Evolutionary conservation across 1,140 invertebrate genomes (phyloP).

Genomic region (Achroia grisella): DNA sequence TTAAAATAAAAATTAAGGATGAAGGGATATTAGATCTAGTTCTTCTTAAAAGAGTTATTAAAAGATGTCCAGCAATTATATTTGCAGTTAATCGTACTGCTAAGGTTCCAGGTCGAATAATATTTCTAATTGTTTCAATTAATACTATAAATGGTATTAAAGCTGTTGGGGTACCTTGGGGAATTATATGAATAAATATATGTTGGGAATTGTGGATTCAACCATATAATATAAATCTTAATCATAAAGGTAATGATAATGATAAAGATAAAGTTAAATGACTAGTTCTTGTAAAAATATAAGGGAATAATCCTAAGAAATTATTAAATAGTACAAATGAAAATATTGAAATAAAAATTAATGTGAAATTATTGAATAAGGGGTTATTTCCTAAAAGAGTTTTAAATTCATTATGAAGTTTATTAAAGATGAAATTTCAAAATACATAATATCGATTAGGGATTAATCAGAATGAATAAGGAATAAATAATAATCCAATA

Average conservation of each 20-base stretch:
- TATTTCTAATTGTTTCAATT: conserved; percentile 76
- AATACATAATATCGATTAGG: conserved; percentile 62
- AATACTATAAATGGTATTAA: conserved; percentile 75
- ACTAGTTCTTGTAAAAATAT: conserved; percentile 78
- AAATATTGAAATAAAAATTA: conserved; percentile 74
- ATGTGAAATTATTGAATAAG: conserved; percentile 53
- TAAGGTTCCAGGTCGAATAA: conserved; percentile 78
- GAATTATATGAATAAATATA: conserved; percentile 78
- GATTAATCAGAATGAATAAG: conserved; percentile 64
- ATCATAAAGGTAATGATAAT: conserved; percentile 75
- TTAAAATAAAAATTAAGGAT: conserved; percentile 47
- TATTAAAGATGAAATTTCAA: conserved; percentile 60
- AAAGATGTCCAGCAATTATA: conserved; percentile 75
- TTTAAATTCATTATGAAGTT: conserved; percentile 72
- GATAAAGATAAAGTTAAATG: conserved; percentile 75
- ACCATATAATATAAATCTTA: conserved; percentile 75
- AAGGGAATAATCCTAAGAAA: conserved; percentile 78
- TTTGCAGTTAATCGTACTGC: conserved; percentile 76
- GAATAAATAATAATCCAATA: conserved; percentile 64
- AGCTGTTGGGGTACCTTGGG: conserved; percentile 72
- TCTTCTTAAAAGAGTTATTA: conserved; percentile 73
- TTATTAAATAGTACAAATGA: conserved; percentile 76
- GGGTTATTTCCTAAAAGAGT: conserved; percentile 51
- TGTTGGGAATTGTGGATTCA: conserved; percentile 73
- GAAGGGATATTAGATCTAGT: conserved; percentile 37